phyloP scores from a whole-genome alignment of 2,113 vertebrate genomes.

The Arizona elegans region DNA sequence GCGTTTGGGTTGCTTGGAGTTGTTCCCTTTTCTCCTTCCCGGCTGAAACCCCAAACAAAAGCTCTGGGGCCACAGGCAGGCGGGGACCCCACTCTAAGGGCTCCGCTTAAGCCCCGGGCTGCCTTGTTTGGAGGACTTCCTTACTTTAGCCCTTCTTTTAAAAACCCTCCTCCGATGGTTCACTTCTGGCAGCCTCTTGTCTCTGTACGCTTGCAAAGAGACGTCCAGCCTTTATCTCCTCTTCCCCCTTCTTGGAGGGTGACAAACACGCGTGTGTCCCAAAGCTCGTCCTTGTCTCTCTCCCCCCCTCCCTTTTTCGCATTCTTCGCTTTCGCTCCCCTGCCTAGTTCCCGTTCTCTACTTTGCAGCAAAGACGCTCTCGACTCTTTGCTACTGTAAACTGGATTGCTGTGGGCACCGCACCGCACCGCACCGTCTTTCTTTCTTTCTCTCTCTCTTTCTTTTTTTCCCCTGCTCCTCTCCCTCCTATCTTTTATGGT shows the following conservation, averaged over 20 bases:
- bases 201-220: neutral
- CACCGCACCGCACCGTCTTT: neutral
- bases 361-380: neutral
- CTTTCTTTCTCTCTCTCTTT: fast-evolving
- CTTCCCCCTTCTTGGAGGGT: neutral
- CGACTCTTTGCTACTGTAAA: neutral
- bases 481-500: neutral
- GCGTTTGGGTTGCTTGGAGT: neutral
- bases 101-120: neutral
- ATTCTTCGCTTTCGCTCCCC: neutral
- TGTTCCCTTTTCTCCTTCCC: neutral
- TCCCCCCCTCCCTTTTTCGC: neutral
- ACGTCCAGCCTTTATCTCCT: neutral
- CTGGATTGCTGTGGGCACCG: neutral
- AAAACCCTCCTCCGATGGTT: neutral
- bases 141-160: neutral
- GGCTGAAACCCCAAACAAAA: neutral
- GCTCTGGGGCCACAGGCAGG: neutral
- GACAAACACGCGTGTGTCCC: neutral
- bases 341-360: neutral
- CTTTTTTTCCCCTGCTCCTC: too few relatives aligned
- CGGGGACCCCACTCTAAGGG: neutral
- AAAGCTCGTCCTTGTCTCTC: neutral
- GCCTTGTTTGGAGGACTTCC: neutral
- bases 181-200: neutral